These are phyloP conservation scores for Atherix ibis DNA, from an alignment of 2,888 invertebrate genomes.

Conservation along the genomic window DNA sequence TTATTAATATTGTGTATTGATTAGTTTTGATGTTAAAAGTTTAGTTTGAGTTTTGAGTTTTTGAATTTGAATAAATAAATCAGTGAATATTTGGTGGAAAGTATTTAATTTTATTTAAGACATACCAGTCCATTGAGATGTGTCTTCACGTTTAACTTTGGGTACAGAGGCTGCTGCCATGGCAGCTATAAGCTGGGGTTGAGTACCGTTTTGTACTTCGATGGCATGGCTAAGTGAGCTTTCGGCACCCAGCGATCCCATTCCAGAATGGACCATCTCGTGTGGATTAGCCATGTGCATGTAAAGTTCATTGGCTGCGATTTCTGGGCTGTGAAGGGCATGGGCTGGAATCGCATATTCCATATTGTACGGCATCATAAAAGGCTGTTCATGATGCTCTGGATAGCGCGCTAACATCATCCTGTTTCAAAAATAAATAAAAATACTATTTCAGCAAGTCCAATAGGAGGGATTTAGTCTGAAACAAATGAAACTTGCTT, in stretches of 20 bases:
- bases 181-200: conserved; percentile 19
- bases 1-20: neutral
- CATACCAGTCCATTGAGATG: conserved; percentile 9
- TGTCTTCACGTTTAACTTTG: conserved; percentile 31
- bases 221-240: conserved; percentile 26
- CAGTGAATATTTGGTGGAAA: no score
- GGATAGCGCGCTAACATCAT: conserved; percentile 28
- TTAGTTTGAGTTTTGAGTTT: no score
- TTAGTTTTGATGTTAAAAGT: neutral
- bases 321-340: conserved; percentile 19
- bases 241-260: conserved; percentile 8
- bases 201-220: conserved; percentile 25
- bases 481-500: conserved; percentile 24
- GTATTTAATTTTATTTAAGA: no score
- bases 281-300: conserved; percentile 20
- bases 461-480: conserved; percentile 2
- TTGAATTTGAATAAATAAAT: no score
- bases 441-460: neutral
- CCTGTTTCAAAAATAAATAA: conserved; percentile 14
- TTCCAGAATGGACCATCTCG: conserved; percentile 17
- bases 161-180: conserved; percentile 20
- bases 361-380: conserved; percentile 32
- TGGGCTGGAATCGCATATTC: conserved; percentile 24
- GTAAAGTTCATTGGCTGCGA: conserved; percentile 24
- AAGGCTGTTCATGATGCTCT: conserved; percentile 21